Base-by-base conservation (phyloP, 2,113 vertebrate species). In the Pica pica region DNA sequence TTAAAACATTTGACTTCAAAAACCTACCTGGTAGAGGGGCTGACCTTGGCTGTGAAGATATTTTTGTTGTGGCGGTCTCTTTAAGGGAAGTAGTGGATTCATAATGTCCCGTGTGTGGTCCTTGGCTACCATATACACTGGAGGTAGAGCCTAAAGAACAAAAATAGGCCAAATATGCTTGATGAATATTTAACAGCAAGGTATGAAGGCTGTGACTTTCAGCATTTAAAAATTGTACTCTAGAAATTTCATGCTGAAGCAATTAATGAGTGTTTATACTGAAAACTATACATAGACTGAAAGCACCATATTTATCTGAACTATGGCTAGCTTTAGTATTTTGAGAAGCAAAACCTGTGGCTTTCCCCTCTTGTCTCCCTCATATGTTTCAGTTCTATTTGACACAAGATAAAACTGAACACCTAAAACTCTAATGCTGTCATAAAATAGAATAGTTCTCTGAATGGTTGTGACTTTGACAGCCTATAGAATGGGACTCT, bases 1-100 rank as follows among this genome's bases (percentile, higher is more conserved):
- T 63, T 47, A 60, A 88, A 94, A 55, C 3, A 59, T 13, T 26
- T 31, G 22, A 24, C 27, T 83, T 52, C 7, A 30, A 37, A 92
- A 74, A 59, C 93, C 7, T 53, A 97, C 97, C 97, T 96, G 97
- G 96, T 69, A 97, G 7, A 2, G 0, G 5, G 41, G 82, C 1
- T 0, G 0, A 31, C 35, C 79, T 83, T 35, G 0, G 16, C 5
- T 87, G 39, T 39, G 83, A 31, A n/a, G 0, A 3, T 63, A 39
- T 7, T 44, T 23, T 39, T 79, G 76, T 31, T n/a, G 78, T 83
- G 31, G 64, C 3, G 0, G n/a, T 60, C 7, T 80, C 70, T 52
- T 12, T 85, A 33, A 87, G 63, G 19, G 31, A 71, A 61, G 81
- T 17, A 7, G 93, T 95, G 26, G 71, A 30, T 77, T 88, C 86